phyloP scores from a whole-genome alignment of 2,113 vertebrate species.

The Apus apus region DNA sequence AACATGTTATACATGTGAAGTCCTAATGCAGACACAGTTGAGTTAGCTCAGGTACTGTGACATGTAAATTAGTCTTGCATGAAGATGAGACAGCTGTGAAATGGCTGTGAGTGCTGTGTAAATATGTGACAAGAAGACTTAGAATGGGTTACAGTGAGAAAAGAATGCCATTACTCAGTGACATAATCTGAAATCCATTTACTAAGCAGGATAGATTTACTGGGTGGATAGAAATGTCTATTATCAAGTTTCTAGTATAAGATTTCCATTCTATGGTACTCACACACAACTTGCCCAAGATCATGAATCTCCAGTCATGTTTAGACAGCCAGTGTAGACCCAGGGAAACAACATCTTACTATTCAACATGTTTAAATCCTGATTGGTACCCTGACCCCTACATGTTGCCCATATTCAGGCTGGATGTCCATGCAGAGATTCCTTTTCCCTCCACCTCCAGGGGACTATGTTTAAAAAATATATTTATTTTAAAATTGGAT shows the following conservation, averaged over 20 bases:
- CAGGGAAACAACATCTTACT: not conserved
- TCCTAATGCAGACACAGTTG: not conserved
- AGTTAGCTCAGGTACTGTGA: not conserved
- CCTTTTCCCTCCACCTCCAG: accelerated
- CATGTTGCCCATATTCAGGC: not conserved
- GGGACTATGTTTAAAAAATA: not conserved
- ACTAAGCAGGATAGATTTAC: not conserved
- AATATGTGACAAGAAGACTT: not conserved
- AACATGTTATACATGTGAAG: not conserved
- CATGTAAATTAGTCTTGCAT: not conserved
- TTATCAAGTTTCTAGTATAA: not conserved
- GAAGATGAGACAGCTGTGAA: not conserved
- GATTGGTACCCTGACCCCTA: not conserved
- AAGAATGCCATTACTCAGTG: not conserved
- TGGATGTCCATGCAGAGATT: not conserved
- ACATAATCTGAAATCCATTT: not conserved
- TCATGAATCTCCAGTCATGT: not conserved
- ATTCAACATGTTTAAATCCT: not conserved
- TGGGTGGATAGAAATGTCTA: not conserved
- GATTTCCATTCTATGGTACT: not conserved
- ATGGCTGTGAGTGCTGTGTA: not conserved
- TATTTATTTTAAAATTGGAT: not conserved
- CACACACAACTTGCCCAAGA: not conserved
- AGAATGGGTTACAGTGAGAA: not conserved
- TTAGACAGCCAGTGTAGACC: not conserved